phyloP scores from a whole-genome alignment of 2,888 invertebrate species.

The Acanthopleura granulata region DNA sequence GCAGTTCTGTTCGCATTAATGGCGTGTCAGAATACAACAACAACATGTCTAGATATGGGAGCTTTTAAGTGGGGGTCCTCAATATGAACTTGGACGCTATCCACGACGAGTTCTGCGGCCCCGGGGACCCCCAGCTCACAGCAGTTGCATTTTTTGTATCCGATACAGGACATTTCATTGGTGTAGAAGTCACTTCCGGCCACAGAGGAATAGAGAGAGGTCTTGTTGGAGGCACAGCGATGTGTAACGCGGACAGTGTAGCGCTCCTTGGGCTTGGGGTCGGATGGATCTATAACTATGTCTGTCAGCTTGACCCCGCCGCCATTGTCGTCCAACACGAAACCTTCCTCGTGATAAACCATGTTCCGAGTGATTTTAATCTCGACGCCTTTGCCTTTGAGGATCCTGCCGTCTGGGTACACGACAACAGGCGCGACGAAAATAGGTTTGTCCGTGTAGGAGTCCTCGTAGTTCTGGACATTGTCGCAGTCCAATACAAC shows the following conservation, averaged over 20 bases:
- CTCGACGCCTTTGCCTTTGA: not conserved
- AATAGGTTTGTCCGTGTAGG: slow-evolving; percentile 9
- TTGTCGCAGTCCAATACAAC: not conserved
- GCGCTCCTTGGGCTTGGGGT: slow-evolving; percentile 10
- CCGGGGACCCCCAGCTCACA: not conserved
- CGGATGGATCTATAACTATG: not conserved
- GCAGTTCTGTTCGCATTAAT: too few relatives aligned
- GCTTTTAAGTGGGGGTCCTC: not conserved
- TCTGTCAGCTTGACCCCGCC: slow-evolving; percentile 1
- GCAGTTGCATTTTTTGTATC: not conserved
- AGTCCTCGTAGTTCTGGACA: not conserved
- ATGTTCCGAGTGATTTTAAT: slow-evolving; percentile 14
- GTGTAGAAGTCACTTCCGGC: slow-evolving; percentile 1
- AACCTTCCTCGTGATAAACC: slow-evolving; percentile 14
- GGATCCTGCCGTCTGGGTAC: not conserved
- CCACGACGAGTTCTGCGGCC: slow-evolving; percentile 8
- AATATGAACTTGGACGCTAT: not conserved
- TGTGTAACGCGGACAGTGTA: not conserved
- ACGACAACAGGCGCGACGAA: not conserved
- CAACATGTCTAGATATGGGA: not conserved
- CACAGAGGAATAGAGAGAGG: not conserved
- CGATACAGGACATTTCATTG: slow-evolving; percentile 1
- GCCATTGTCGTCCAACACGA: not conserved
- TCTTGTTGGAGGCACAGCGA: slow-evolving; percentile 3
- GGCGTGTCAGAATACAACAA: not conserved